phyloP scores from a whole-genome alignment of 1,140 invertebrate species.

The Oncopodura yosiiana region DNA sequence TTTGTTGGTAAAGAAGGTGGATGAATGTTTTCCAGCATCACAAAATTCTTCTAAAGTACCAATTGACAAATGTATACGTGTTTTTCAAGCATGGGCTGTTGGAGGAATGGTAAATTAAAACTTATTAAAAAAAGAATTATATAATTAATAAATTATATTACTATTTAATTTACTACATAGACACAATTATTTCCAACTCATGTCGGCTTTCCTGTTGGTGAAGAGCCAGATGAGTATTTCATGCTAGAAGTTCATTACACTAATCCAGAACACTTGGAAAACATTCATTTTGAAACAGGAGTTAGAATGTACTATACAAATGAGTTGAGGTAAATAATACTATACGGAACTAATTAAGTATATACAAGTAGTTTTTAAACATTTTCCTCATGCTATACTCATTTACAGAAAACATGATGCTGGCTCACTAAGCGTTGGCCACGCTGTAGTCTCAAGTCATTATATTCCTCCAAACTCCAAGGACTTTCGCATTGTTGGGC shows the following conservation, averaged over 20 bases:
- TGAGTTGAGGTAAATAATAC: slow-evolving; percentile 42
- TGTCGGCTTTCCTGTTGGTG: slow-evolving; percentile 69
- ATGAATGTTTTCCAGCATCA: too few species aligned
- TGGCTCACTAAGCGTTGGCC: not conserved
- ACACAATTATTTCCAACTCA: slow-evolving; percentile 55
- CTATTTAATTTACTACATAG: too few species aligned
- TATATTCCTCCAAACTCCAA: not conserved
- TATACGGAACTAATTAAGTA: not conserved
- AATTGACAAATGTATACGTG: not conserved
- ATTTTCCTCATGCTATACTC: too few species aligned
- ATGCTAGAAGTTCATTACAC: slow-evolving; percentile 85
- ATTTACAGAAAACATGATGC: slow-evolving; percentile 21
- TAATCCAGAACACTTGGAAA: slow-evolving; percentile 47
- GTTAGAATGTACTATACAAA: slow-evolving; percentile 66
- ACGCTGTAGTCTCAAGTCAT: not conserved
- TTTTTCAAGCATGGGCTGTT: slow-evolving; percentile 2
- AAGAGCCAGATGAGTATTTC: slow-evolving; percentile 53
- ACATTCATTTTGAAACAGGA: slow-evolving; percentile 44
- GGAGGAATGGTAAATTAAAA: too few species aligned
- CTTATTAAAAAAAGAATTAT: too few species aligned
- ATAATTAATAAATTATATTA: too few species aligned
- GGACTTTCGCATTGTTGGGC: slow-evolving; percentile 40
- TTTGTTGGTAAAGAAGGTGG: slow-evolving; percentile 1
- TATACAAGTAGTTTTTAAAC: not conserved
- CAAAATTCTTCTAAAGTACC: too few species aligned